These are phyloP conservation scores for Pycnonotus jocosus DNA, from an alignment of 2,113 vertebrate genomes.

Conservation along the genomic window DNA sequence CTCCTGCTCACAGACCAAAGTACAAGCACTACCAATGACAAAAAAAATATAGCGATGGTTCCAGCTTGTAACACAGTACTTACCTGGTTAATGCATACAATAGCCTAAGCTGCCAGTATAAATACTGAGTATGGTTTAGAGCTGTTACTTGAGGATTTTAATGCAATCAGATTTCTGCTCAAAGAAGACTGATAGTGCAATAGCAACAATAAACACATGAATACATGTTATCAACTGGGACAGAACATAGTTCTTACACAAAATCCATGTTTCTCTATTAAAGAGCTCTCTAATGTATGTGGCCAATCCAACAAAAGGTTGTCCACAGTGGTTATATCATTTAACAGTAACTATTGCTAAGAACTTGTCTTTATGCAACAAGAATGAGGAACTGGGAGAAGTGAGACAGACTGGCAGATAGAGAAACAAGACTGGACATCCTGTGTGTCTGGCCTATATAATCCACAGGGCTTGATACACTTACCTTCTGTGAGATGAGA, in stretches of 20 bases:
- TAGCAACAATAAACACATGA: not conserved
- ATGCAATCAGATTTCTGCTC: not conserved
- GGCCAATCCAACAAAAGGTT: not conserved
- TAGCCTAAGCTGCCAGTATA: not conserved
- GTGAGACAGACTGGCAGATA: not conserved
- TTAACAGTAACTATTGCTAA: not conserved
- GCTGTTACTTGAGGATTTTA: not conserved
- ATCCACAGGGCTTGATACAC: not conserved
- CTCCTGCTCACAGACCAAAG: not conserved
- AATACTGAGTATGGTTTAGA: not conserved
- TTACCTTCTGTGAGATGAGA: not conserved
- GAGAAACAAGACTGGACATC: not conserved
- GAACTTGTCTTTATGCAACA: not conserved
- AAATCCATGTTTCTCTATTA: not conserved
- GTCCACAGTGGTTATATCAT: not conserved
- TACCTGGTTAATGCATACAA: not conserved
- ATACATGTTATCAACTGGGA: not conserved
- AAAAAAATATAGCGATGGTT: not conserved
- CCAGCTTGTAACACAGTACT: not conserved
- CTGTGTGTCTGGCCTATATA: not conserved
- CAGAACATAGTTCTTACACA: not conserved
- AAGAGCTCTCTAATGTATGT: not conserved
- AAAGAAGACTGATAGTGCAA: not conserved
- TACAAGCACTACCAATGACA: not conserved
- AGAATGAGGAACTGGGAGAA: not conserved